phyloP scores from a whole-genome alignment of 1,140 invertebrate genomes.

The Proctacanthus coquilletti region DNA sequence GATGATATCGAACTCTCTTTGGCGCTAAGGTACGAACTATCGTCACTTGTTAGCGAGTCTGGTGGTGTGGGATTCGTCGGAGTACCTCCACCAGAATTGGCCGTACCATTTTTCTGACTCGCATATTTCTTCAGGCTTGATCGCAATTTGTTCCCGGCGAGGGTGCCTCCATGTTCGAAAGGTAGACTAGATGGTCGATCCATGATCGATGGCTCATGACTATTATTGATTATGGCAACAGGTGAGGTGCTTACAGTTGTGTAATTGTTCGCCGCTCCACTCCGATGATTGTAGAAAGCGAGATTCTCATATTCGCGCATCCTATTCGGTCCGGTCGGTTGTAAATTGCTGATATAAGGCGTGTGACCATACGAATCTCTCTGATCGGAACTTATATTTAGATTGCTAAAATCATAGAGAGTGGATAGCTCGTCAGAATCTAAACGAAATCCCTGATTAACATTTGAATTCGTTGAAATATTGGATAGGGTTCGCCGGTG shows the following conservation, averaged over 20 bases:
- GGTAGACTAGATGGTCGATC: conserved; percentile 59
- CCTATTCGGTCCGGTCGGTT: conserved; percentile 6
- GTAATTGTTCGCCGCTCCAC: too few species aligned
- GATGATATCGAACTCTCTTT: conserved; percentile 51
- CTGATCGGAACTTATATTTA: too few species aligned
- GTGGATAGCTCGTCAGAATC: conserved; percentile 44
- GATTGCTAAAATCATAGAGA: conserved; percentile 31
- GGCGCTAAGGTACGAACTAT: conserved; percentile 69
- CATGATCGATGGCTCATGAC: conserved; percentile 31
- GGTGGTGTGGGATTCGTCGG: conserved; percentile 73
- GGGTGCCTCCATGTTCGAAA: conserved; percentile 29
- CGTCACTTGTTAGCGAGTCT: conserved; percentile 67
- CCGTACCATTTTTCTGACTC: conserved; percentile 36
- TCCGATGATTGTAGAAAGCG: conserved; percentile 5
- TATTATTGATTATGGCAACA: too few species aligned
- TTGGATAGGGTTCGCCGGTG: conserved; percentile 25
- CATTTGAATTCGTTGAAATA: conserved; percentile 24
- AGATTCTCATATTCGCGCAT: conserved; percentile 13
- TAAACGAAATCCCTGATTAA: conserved; percentile 44
- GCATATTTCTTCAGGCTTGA: conserved; percentile 61
- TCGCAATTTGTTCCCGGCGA: conserved; percentile 43
- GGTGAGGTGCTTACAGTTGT: conserved; percentile 13
- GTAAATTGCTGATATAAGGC: too few species aligned
- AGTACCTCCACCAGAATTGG: conserved; percentile 43
- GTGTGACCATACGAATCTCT: too few species aligned